Percentiles rank a stretch among this genome's conserved stretches.
phyloP scores from a whole-genome alignment of 35 echinoderm and acorn worm genomes.

The Heliocidaris erythrogramma region DNA sequence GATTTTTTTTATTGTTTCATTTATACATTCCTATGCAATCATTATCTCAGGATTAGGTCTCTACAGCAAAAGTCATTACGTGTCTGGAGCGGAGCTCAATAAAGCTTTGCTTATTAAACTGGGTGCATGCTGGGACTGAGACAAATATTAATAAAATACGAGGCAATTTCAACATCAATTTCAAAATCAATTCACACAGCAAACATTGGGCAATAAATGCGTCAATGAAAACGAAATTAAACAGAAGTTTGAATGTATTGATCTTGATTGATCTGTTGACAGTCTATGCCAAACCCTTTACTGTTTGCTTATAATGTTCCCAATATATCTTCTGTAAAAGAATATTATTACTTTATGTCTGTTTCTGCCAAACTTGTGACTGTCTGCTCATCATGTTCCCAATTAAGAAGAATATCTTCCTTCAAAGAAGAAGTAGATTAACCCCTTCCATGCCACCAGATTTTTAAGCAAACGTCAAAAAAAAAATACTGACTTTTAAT shows the following conservation, averaged over 20 bases:
- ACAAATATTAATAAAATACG: neutral
- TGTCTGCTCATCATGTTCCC: too few relatives aligned
- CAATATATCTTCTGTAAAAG: neutral
- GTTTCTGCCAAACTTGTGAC: too few relatives aligned
- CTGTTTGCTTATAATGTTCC: neutral
- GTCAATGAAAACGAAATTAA: neutral
- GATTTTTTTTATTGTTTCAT: neutral
- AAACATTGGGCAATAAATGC: slow-evolving; percentile 8
- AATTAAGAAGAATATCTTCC: too few relatives aligned
- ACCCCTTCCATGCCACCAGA: too few relatives aligned
- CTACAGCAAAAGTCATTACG: neutral
- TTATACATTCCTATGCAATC: neutral
- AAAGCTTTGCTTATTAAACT: neutral
- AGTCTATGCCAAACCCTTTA: neutral
- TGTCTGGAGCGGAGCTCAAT: neutral
- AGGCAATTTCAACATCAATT: slow-evolving; percentile 4
- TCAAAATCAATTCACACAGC: neutral
- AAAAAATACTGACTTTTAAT: too few relatives aligned
- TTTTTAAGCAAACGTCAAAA: too few relatives aligned
- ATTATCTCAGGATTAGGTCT: neutral
- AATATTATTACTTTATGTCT: too few relatives aligned
- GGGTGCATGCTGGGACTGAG: neutral
- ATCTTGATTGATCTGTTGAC: slow-evolving; percentile 2
- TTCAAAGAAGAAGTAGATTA: too few relatives aligned
- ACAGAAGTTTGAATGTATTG: slow-evolving; percentile 4